Base-by-base conservation (phyloP, 2,888 invertebrate genomes). In the Trissolcus brochymenae region DNA sequence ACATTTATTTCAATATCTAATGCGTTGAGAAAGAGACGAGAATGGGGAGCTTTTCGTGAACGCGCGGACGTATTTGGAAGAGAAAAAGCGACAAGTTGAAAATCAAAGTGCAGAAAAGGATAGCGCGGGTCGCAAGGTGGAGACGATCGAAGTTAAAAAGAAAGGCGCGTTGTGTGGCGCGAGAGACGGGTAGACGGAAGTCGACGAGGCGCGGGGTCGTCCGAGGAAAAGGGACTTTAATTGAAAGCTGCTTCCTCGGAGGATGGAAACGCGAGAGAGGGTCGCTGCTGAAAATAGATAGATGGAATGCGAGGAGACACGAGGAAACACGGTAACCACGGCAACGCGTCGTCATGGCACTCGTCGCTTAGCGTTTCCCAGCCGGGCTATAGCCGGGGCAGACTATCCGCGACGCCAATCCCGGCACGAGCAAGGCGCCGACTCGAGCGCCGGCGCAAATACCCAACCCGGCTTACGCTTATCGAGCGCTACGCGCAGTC, bases 211-310 rank as follows among this genome's bases (percentile, higher is more conserved):
- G 75, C 67, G 62, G 75, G 68, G 76, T 57, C 40, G 68, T 60
- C 60, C 67, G 82, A 77, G 83, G 82, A 83, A 81, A 80, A 82
- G 82, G 81, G 76, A 82, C 82, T 83, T 84, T 87, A 87, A 88
- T 87, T 87, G 87, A 87, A 87, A 87, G 85, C 86, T 84, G 85
- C 84, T 87, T 86, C 84, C 83, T 82, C 56, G 65, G 65, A 67
- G 76, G 57, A 74, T 59, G 71, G 71, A 73, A 73, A 65, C 65
- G 62, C 59, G 56, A 67, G 67, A 62, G 74, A 70, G 66, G 67
- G 66, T 72, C 49, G 74, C 66, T 53, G 71, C 76, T 74, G 74
- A 67, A 74, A 74, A 68, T 74, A 68, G 78, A 78, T 73, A 68
- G 78, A 78, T 74, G 71, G 79, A 79, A 76, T 55, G 72, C 75